These are phyloP conservation scores for Calyptommatus sinebrachiatus DNA, from an alignment of 2,113 vertebrate genomes.

Conservation along the genomic window DNA sequence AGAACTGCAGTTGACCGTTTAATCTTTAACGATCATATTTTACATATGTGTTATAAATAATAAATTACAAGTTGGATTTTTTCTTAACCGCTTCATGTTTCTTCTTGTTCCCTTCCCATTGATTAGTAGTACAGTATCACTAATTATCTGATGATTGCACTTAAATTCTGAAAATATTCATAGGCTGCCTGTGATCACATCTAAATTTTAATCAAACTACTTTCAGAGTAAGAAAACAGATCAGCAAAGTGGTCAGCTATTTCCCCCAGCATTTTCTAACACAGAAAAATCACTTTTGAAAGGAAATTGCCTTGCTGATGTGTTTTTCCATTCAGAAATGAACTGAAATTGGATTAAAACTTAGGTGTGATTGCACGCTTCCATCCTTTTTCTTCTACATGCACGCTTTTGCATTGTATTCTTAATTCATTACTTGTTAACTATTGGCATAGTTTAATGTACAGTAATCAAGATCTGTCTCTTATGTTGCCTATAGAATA, in stretches of 20 bases:
- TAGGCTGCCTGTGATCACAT: too few relatives aligned
- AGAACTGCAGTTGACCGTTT: constrained; percentile 42
- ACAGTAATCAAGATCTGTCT: too few relatives aligned
- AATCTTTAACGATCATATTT: constrained; percentile 58
- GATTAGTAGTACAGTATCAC: not conserved
- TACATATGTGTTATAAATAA: constrained; percentile 70
- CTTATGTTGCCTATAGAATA: too few relatives aligned
- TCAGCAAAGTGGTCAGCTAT: too few relatives aligned
- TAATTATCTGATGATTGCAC: not conserved
- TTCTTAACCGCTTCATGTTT: constrained; percentile 59
- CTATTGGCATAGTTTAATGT: not conserved
- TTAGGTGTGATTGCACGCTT: too few relatives aligned
- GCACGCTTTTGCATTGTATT: not conserved
- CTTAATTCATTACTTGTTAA: not conserved
- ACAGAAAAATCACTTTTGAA: too few relatives aligned
- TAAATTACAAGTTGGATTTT: constrained; percentile 76
- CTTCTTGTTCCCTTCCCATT: not conserved
- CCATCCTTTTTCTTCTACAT: not conserved
- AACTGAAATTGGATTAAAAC: too few relatives aligned
- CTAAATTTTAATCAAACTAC: too few relatives aligned
- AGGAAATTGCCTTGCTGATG: too few relatives aligned
- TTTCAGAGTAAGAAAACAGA: too few relatives aligned
- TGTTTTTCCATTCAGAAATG: too few relatives aligned
- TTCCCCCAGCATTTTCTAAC: too few relatives aligned
- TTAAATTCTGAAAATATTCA: not conserved